Evolutionary conservation across 2,797 vertebrate genomes (phyloP).

Genomic region (Perodicticus potto): DNA sequence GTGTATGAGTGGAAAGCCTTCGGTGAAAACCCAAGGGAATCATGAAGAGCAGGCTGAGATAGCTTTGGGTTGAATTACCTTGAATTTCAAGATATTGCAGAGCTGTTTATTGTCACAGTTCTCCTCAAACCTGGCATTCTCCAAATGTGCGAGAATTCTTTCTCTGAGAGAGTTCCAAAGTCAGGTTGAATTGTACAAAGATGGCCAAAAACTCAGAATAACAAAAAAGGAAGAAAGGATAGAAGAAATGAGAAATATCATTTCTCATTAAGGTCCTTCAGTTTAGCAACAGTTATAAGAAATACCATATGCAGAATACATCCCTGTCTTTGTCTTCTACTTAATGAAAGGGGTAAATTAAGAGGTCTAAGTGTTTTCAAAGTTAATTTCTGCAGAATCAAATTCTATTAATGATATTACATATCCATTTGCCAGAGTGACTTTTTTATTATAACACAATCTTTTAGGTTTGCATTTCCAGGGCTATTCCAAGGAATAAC

Average conservation of each 20-base stretch:
- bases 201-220: neutral
- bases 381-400: neutral
- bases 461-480: neutral
- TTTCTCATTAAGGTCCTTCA: no score
- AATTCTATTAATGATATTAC: neutral
- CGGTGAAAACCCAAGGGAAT: neutral
- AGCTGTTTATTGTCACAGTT: neutral
- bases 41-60: neutral
- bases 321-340: neutral
- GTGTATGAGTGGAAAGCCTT: neutral
- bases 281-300: no score
- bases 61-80: neutral
- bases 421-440: neutral
- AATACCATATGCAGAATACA: neutral
- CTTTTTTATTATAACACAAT: neutral
- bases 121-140: neutral
- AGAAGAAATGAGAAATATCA: no score
- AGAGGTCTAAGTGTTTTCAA: conserved; percentile 16
- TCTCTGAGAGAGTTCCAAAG: neutral
- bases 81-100: neutral
- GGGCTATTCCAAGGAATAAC: neutral
- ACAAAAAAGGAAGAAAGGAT: neutral
- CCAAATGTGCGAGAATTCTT: neutral
- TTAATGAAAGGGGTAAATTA: neutral
- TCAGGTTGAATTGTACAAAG: neutral